These are phyloP conservation scores for Hirundichthys speculiger DNA, from an alignment of 2,113 vertebrate genomes.

Conservation along the genomic window DNA sequence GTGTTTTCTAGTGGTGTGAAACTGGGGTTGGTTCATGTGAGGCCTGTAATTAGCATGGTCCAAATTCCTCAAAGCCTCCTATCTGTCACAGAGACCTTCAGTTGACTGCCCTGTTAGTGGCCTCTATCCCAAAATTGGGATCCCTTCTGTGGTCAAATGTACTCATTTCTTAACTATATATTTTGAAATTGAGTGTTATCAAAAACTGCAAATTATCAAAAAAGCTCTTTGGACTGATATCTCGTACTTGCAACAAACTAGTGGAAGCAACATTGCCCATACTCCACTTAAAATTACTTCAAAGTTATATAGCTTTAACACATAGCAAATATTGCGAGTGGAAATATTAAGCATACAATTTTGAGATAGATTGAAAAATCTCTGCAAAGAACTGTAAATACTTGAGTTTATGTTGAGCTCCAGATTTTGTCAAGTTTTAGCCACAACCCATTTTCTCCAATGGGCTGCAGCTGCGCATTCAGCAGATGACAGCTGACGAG, in stretches of 20 bases:
- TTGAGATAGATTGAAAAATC: background rate
- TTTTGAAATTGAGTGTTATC: slow-evolving; percentile 5
- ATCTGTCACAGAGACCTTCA: slow-evolving; percentile 32
- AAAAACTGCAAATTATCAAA: slow-evolving; percentile 2
- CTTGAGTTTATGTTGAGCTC: too few relatives aligned
- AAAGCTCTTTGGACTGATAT: background rate
- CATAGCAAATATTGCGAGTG: too few relatives aligned
- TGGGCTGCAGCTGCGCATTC: too few relatives aligned
- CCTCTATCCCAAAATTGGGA: slow-evolving; percentile 26
- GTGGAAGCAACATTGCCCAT: background rate
- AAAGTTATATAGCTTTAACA: too few relatives aligned
- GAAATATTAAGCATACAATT: background rate
- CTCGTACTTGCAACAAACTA: background rate
- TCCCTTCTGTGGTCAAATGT: slow-evolving; percentile 12
- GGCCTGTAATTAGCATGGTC: slow-evolving; percentile 68
- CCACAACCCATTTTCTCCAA: too few relatives aligned
- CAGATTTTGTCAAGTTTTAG: too few relatives aligned
- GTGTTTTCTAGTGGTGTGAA: slow-evolving; percentile 60
- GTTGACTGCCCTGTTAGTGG: slow-evolving; percentile 17
- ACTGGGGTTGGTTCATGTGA: slow-evolving; percentile 38
- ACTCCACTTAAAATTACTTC: too few relatives aligned
- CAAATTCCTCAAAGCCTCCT: slow-evolving; percentile 54
- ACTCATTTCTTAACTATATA: slow-evolving; percentile 10
- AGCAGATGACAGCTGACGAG: too few relatives aligned
- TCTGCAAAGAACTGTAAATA: too few relatives aligned